These are phyloP conservation scores for Channa argus DNA, from an alignment of 2,113 vertebrate species.

Conservation along the genomic window DNA sequence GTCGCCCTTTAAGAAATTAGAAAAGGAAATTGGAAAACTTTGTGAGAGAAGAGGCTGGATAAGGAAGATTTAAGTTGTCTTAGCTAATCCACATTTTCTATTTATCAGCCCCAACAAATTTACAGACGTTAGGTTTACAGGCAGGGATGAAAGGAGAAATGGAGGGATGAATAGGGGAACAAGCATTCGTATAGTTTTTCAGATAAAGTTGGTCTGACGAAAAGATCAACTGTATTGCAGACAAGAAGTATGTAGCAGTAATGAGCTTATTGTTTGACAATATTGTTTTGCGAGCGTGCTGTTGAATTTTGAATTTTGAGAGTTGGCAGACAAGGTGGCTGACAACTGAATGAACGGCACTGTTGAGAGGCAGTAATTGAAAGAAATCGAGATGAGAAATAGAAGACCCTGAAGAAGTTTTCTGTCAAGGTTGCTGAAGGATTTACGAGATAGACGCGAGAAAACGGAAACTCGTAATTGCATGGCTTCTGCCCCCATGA, in stretches of 20 bases:
- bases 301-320: constrained; percentile 44
- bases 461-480: constrained; percentile 71
- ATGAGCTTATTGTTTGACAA: constrained; percentile 55
- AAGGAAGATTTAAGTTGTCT: constrained; percentile 23
- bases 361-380: constrained; percentile 56
- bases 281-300: constrained; percentile 52
- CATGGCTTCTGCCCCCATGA: constrained; percentile 56
- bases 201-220: not conserved
- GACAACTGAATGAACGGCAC: constrained; percentile 46
- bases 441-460: constrained; percentile 49
- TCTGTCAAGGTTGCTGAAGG: constrained; percentile 62
- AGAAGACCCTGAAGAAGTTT: constrained; percentile 38
- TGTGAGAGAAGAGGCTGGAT: constrained; percentile 4
- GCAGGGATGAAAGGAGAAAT: constrained; percentile 20
- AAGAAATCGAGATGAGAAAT: constrained; percentile 49
- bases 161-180: constrained; percentile 11
- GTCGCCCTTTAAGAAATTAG: not conserved
- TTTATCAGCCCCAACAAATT: constrained; percentile 16
- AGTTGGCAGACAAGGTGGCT: constrained; percentile 30
- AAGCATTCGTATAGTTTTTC: constrained; percentile 16
- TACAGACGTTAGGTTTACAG: constrained; percentile 18
- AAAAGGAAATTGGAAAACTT: constrained; percentile 13
- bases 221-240: constrained; percentile 27
- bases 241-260: constrained; percentile 36
- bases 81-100: constrained; percentile 37